phyloP scores from a whole-genome alignment of 2,113 vertebrate species.

The Muntiacus reevesi region DNA sequence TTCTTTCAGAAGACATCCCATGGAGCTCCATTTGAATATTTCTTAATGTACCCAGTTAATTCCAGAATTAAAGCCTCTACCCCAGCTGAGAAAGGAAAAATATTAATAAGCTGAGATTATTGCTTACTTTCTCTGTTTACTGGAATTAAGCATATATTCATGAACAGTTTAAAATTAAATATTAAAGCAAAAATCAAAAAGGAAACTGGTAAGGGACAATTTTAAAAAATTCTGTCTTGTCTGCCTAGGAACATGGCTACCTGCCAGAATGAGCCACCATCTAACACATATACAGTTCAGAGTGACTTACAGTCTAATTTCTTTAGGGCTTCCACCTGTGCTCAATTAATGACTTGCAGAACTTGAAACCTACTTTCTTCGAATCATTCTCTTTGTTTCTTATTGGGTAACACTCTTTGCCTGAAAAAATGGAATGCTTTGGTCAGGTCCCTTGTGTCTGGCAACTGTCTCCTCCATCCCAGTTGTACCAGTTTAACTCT shows the following conservation, averaged over 20 bases:
- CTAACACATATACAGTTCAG: slow-evolving; percentile 63
- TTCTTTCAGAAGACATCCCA: background rate
- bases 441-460: background rate
- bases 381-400: background rate
- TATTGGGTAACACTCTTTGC: background rate
- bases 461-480: no score
- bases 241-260: slow-evolving; percentile 38
- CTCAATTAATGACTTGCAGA: slow-evolving; percentile 70
- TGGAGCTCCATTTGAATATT: background rate
- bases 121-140: slow-evolving; percentile 54
- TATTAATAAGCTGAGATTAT: slow-evolving; percentile 40
- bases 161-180: slow-evolving; percentile 28
- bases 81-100: slow-evolving; percentile 35
- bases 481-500: background rate
- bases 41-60: slow-evolving; percentile 40
- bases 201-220: background rate
- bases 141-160: slow-evolving; percentile 59
- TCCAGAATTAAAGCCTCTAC: slow-evolving; percentile 37
- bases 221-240: background rate
- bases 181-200: slow-evolving; percentile 30
- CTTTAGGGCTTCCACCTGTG: slow-evolving; percentile 69
- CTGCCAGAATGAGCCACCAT: slow-evolving; percentile 53
- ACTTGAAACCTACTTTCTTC: slow-evolving; percentile 55
- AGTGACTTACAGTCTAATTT: slow-evolving; percentile 63
- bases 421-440: background rate